These are phyloP conservation scores for Cyrtonyx montezumae DNA, from an alignment of 2,113 vertebrate species.

Conservation along the genomic window DNA sequence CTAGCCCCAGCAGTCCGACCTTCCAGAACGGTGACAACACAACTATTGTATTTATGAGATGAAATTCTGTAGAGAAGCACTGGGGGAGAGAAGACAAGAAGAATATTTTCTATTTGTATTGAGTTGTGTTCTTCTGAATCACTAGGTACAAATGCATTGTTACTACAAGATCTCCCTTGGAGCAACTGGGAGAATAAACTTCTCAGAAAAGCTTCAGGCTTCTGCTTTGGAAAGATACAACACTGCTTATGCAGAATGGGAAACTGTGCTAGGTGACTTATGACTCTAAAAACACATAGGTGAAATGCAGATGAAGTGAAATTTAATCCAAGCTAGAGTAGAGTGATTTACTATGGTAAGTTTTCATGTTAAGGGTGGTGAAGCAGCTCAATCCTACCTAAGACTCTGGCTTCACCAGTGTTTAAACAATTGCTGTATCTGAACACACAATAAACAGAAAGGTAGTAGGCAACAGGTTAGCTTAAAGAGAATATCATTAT, in stretches of 20 bases:
- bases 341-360: background rate
- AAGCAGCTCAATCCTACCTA: background rate
- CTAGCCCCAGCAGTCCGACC: too few species aligned
- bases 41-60: background rate
- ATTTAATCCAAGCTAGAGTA: background rate
- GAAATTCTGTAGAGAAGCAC: background rate
- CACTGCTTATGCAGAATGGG: background rate
- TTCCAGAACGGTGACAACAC: too few species aligned
- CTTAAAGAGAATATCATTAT: background rate
- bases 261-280: background rate
- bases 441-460: background rate
- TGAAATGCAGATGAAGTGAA: background rate
- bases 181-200: background rate
- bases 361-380: background rate
- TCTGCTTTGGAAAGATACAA: background rate
- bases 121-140: background rate
- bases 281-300: background rate
- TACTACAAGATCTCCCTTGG: background rate
- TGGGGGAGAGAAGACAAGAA: background rate
- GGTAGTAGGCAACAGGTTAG: background rate
- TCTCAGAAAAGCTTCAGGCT: background rate
- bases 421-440: background rate
- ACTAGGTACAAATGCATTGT: background rate
- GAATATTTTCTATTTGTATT: background rate
- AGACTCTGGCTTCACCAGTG: background rate